phyloP scores from a whole-genome alignment of 2,888 invertebrate genomes.

The Ophion slaviceki region DNA sequence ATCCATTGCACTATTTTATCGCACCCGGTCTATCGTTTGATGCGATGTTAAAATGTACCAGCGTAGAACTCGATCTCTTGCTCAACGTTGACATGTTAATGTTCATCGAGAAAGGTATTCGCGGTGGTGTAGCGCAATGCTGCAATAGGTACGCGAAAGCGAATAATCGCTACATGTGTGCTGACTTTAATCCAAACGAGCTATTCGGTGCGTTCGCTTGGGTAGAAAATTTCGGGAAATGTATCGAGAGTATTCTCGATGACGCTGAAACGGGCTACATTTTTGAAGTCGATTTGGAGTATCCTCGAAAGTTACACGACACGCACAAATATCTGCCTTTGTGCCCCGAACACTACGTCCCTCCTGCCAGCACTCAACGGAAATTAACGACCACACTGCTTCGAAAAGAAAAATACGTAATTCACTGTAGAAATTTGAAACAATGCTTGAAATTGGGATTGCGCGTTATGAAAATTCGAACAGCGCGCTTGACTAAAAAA shows the following conservation, averaged over 20 bases:
- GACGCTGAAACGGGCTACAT: too few species aligned
- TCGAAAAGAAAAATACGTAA: conserved; percentile 67
- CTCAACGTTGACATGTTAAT: background rate
- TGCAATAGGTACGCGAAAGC: conserved; percentile 2
- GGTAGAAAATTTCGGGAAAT: conserved; percentile 22
- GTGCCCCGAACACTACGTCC: background rate
- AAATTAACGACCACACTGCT: conserved; percentile 36
- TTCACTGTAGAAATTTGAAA: conserved; percentile 60
- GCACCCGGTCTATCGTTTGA: background rate
- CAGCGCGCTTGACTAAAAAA: too few species aligned
- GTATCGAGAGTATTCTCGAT: conserved; percentile 4
- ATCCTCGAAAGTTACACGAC: too few species aligned
- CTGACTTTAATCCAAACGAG: background rate
- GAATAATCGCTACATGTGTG: conserved; percentile 6
- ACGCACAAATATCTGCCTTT: too few species aligned
- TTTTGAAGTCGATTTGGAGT: too few species aligned
- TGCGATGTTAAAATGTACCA: conserved; percentile 2
- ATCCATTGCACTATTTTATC: background rate
- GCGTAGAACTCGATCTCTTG: background rate
- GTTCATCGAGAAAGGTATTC: background rate
- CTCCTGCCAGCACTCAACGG: conserved; percentile 52
- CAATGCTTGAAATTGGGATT: too few species aligned
- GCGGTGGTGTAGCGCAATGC: conserved; percentile 2
- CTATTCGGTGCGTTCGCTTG: conserved; percentile 14
- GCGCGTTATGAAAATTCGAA: too few species aligned